Evolutionary conservation across 1,140 invertebrate species (phyloP).

Genomic region (Drosophila bifasciata): DNA sequence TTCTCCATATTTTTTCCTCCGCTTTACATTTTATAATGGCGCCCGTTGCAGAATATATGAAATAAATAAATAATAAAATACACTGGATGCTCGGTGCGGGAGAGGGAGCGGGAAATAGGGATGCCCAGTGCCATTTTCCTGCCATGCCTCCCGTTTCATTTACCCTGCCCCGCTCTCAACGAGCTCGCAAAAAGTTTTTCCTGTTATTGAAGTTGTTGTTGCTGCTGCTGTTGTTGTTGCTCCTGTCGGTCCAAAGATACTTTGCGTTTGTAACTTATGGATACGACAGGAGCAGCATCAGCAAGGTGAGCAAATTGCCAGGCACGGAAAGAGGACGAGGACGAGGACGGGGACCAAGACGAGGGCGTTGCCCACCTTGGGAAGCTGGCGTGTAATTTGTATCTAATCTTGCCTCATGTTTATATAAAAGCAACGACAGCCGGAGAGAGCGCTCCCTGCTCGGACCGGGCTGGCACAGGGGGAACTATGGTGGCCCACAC

Average conservation of each 20-base stretch:
- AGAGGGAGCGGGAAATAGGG: constrained; percentile 20
- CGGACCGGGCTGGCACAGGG: constrained; percentile 1
- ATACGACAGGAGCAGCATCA: constrained; percentile 52
- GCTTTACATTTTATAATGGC: constrained; percentile 68
- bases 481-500: constrained; percentile 50
- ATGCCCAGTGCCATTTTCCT: constrained; percentile 52
- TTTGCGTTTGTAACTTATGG: constrained; percentile 74
- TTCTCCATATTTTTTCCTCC: constrained; percentile 47
- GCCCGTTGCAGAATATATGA: constrained; percentile 60
- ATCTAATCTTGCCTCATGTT: constrained; percentile 81
- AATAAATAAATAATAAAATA: constrained; percentile 81
- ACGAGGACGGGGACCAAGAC: constrained; percentile 1
- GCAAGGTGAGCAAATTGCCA: constrained; percentile 76
- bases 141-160: constrained; percentile 26
- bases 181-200: constrained; percentile 51
- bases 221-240: constrained; percentile 21
- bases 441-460: constrained; percentile 12
- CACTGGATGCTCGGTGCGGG: constrained; percentile 33
- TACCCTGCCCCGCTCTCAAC: not conserved
- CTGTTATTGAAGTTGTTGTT: constrained; percentile 67
- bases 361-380: constrained; percentile 61
- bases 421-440: constrained; percentile 76
- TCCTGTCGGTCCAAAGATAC: constrained; percentile 54
- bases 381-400: constrained; percentile 79
- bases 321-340: constrained; percentile 16